Conservation (phyloP, 1,140 invertebrate genomes). For the Cotesia typhae region DNA sequence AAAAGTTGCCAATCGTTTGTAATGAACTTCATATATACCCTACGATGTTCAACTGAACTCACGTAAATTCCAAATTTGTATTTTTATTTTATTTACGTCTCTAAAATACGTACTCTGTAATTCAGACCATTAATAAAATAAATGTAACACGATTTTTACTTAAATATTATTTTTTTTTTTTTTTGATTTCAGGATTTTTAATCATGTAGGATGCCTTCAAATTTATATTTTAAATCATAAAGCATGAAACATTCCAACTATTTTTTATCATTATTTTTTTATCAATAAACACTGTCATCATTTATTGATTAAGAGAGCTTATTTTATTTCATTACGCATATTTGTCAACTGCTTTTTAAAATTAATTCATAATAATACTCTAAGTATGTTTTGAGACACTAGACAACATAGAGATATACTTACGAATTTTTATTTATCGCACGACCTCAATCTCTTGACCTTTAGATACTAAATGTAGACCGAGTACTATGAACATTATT, state of each 20-base stretch:
- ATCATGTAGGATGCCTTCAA: neutral
- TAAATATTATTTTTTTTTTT: neutral
- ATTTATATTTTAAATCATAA: neutral
- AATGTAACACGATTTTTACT: neutral
- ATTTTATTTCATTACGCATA: no score
- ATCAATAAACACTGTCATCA: neutral
- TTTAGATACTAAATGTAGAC: conserved; percentile 10
- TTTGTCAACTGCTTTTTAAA: neutral
- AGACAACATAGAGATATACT: neutral
- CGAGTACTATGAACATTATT: neutral
- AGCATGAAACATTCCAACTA: neutral
- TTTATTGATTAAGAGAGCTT: no score
- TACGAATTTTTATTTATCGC: neutral
- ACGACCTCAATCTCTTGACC: conserved; percentile 27
- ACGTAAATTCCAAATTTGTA: neutral
- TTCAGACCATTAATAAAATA: conserved; percentile 6
- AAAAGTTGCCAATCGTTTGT: conserved; percentile 2
- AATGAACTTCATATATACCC: neutral
- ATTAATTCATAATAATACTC: neutral
- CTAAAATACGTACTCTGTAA: conserved; percentile 30
- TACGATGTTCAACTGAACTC: neutral
- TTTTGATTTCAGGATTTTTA: conserved; percentile 11
- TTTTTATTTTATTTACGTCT: neutral
- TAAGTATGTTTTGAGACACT: neutral
- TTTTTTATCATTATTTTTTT: neutral